Conservation (phyloP, 2,113 vertebrate species). For the Pelmatolapia mariae region DNA sequence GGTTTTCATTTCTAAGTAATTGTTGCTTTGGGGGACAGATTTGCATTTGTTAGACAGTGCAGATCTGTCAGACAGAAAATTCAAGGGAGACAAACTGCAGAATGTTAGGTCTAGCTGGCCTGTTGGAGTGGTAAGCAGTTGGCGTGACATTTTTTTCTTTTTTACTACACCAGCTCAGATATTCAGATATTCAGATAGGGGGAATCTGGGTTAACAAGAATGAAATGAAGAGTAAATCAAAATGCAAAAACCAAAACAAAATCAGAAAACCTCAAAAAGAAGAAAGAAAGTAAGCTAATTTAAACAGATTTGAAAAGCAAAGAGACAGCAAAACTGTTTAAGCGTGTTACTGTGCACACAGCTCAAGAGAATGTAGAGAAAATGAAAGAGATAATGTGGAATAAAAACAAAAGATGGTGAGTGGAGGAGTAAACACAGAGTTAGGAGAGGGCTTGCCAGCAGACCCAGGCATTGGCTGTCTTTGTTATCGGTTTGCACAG, state of each 20-base stretch:
- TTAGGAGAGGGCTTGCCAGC: constrained; percentile 20
- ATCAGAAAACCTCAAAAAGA: neutral
- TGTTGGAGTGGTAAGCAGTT: neutral
- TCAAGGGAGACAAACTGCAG: neutral
- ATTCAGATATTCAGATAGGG: neutral
- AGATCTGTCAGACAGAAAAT: neutral
- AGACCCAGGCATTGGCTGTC: constrained; percentile 32
- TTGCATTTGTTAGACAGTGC: neutral
- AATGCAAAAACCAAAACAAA: neutral
- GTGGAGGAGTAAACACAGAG: constrained; percentile 21
- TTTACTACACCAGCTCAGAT: neutral
- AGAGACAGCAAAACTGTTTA: neutral
- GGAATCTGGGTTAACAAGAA: neutral
- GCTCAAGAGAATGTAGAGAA: neutral
- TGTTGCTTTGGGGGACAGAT: neutral
- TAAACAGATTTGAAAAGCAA: neutral
- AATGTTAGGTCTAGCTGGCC: neutral
- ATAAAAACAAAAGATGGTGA: neutral
- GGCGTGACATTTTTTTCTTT: neutral
- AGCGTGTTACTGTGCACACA: neutral
- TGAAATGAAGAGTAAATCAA: neutral
- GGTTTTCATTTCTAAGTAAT: neutral
- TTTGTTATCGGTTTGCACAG: constrained; percentile 65
- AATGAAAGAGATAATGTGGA: constrained; percentile 14
- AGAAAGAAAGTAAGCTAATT: neutral